Base-by-base conservation (phyloP, 2,888 invertebrate genomes). In the Agrilus cyanescens region DNA sequence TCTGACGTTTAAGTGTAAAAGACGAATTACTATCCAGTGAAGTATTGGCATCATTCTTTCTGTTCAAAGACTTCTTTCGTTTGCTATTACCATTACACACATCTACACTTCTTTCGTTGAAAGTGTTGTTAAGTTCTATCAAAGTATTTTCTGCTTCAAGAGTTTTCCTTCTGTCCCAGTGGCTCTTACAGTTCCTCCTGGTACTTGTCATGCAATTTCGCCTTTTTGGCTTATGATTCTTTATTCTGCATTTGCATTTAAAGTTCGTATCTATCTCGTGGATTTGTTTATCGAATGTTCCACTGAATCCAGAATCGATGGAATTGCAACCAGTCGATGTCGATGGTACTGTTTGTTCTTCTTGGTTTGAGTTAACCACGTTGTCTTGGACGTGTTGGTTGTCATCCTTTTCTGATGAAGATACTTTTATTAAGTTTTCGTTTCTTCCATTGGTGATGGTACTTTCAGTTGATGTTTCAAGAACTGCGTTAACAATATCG, bases 401-500 rank as follows among this genome's bases (percentile, higher is more conserved):
- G n/a, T 56, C 41, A 25, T 57, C 57, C 31, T 53, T 46, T 40
- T 57, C 52, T 37, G 41, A 48, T 40, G 48, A 42, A 38, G 52
- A 50, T 12, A 44, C 40, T 39, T 55, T 50, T 20, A 52, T 45
- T 35, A 56, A 53, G 4, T 52, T 55, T 29, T 49, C 48, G 18
- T 54, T 51, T 38, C 57, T 54, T 14, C 46, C 51, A 42, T 54
- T 53, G 2, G 40, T 45, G 20, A 38, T 38, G 25, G 43, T 41
- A 32, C 31, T 46, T 65, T 61, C 57, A 54, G 70, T 70, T 1
- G 74, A 74, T 47, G 72, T 74, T 50, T 77, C 76, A 47, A 78
- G 68, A 41, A 78, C 74, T 45, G 75, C 77, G 55, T 77, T 75
- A 34, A 78, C 77, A 65, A 78, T 73, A 61, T 67, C 71, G 55